Evolutionary conservation across 2,888 invertebrate species (phyloP), one percentile per base, ranked within the genome.

Genomic region (Caenorhabditis angaria): DNA sequence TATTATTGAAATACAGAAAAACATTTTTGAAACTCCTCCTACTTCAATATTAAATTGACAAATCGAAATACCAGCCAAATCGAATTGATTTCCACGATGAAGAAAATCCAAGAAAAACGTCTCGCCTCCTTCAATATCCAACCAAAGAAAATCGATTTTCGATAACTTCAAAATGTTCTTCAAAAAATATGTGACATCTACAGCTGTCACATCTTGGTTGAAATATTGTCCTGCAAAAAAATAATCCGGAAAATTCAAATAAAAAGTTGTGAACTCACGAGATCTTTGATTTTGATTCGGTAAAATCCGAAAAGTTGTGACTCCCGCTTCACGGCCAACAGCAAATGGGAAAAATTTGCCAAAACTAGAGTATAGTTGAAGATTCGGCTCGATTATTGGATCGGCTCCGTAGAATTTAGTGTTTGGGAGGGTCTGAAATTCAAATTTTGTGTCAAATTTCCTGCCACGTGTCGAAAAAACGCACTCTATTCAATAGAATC

Each of bases 341-440:
- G 77, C 77, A 25, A 73, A 73, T n/a, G 70, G 70, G 59, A 68
- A 70, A 56, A 63, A 73, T 27, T 51, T 56, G 8, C 73, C 73
- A 54, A 73, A 61, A 14, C 53, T 56, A 22, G 70, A 57, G 56
- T 73, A 77, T 27, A 73, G 32, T 41, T 65, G 57, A 24, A 57
- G 27, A 48, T 77, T 76, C 10, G 65, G 61, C 51, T 69, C 70
- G 24, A 62, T 66, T 6, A 76, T 76, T 24, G 76, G 76, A 28
- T 77, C 77, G 18, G 70, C 77, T 27, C 77, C 73, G 41, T 61
- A 61, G 57, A 76, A 69, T 14, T 41, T 41, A 2, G 41, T 41
- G 41, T 41, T 41, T 6, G 41, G 41, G 10, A 18, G 41, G 14
- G 5, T 5, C 41, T 41, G n/a, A n/a, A n/a, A n/a, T n/a, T n/a